phyloP scores from a whole-genome alignment of 1,140 invertebrate species.

The Sitobion miscanthi region DNA sequence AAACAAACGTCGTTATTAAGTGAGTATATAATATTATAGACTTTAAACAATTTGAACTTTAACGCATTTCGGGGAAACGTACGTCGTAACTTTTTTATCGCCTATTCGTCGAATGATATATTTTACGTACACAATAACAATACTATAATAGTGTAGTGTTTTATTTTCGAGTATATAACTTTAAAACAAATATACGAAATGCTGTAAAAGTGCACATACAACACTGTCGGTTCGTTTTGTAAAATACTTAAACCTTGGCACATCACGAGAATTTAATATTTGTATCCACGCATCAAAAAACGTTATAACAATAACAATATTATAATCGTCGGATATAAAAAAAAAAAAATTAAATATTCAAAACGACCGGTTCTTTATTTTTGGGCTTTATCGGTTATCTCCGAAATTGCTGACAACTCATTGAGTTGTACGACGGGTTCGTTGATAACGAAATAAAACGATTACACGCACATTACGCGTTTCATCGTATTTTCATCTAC shows the following conservation, averaged over 20 bases:
- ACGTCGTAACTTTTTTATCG: background rate
- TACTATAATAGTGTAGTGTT: background rate
- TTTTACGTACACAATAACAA: background rate
- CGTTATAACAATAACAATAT: background rate
- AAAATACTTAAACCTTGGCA: background rate
- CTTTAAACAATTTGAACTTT: background rate
- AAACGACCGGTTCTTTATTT: background rate
- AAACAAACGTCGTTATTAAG: conserved; percentile 6
- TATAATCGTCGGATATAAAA: background rate
- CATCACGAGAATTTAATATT: background rate
- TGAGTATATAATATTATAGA: background rate
- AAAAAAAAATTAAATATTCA: background rate
- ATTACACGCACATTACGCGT: background rate
- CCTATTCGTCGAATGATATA: background rate
- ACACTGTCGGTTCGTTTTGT: background rate
- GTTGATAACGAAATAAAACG: background rate
- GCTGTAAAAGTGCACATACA: background rate
- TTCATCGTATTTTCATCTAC: background rate
- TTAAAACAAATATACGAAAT: background rate
- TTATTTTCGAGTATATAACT: background rate
- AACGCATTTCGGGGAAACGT: background rate
- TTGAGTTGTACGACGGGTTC: background rate
- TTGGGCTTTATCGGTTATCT: background rate
- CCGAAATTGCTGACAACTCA: background rate
- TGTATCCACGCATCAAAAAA: background rate